phyloP scores from a whole-genome alignment of 2,888 invertebrate species.

The Scaptodrosophila latifasciaeformis region DNA sequence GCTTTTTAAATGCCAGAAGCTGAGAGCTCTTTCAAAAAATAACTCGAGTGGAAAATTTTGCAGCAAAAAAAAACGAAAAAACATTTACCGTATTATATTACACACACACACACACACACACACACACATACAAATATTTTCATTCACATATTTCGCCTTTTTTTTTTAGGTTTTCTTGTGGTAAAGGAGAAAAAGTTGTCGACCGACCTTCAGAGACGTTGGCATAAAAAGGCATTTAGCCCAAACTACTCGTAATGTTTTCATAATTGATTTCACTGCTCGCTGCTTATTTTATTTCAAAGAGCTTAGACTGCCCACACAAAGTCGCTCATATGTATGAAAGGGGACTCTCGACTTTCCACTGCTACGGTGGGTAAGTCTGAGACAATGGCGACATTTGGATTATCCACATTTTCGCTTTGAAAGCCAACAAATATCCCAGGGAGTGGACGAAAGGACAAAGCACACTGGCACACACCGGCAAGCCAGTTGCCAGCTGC shows the following conservation, averaged over 20 bases:
- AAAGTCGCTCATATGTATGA: no score
- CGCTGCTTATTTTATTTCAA: no score
- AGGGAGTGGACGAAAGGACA: slow-evolving; percentile 11
- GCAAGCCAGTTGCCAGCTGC: no score
- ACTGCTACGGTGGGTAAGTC: no score
- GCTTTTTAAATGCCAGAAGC: no score
- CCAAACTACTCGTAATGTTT: slow-evolving; percentile 52
- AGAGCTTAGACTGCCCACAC: no score
- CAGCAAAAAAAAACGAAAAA: slow-evolving; percentile 22
- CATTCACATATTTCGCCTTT: no score
- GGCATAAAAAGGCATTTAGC: slow-evolving; percentile 33
- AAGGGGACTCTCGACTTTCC: no score
- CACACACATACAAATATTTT: neutral
- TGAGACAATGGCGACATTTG: slow-evolving; percentile 51
- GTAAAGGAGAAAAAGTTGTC: no score
- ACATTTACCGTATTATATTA: slow-evolving; percentile 32
- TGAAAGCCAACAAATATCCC: slow-evolving; percentile 20
- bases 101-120: slow-evolving; percentile 17
- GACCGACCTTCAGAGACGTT: neutral
- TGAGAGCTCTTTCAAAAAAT: no score
- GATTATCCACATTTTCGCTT: slow-evolving; percentile 18
- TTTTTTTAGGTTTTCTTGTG: no score
- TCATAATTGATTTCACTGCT: slow-evolving; percentile 54
- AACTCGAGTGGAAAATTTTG: slow-evolving; percentile 58
- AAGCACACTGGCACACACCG: no score